These are phyloP conservation scores for Leuciscus idus DNA, from an alignment of 2,113 vertebrate species.

Conservation along the genomic window DNA sequence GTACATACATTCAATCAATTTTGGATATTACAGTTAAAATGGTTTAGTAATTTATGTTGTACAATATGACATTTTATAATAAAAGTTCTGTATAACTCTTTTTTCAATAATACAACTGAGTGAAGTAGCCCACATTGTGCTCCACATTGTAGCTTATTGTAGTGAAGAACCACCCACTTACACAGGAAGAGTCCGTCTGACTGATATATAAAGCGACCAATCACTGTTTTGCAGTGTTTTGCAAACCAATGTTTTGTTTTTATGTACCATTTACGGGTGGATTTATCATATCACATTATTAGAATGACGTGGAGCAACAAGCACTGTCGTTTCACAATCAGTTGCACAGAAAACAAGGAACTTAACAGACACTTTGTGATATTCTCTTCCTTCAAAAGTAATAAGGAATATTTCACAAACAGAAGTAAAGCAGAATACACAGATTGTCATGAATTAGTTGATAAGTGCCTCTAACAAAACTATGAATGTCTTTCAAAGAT, in stretches of 20 bases:
- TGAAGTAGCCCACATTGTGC: background rate
- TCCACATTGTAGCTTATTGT: background rate
- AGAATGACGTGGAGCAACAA: background rate
- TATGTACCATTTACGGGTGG: background rate
- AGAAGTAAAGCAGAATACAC: background rate
- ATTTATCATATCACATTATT: background rate
- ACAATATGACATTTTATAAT: background rate
- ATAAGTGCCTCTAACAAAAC: background rate
- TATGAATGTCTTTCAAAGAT: background rate
- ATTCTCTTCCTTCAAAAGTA: background rate
- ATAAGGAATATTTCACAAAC: background rate
- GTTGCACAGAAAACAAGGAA: background rate
- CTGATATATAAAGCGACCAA: background rate
- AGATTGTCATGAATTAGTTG: background rate
- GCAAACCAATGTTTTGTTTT: background rate
- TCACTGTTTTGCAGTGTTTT: background rate
- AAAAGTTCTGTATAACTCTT: background rate
- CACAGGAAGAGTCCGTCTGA: background rate
- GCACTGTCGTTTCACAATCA: background rate
- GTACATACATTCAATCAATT: background rate
- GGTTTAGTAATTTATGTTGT: background rate
- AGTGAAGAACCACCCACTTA: background rate
- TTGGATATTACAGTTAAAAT: background rate
- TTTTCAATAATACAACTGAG: background rate
- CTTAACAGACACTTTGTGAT: background rate